Evolutionary conservation across 2,888 invertebrate genomes (phyloP).

Genomic region (Seira sanloemensis): DNA sequence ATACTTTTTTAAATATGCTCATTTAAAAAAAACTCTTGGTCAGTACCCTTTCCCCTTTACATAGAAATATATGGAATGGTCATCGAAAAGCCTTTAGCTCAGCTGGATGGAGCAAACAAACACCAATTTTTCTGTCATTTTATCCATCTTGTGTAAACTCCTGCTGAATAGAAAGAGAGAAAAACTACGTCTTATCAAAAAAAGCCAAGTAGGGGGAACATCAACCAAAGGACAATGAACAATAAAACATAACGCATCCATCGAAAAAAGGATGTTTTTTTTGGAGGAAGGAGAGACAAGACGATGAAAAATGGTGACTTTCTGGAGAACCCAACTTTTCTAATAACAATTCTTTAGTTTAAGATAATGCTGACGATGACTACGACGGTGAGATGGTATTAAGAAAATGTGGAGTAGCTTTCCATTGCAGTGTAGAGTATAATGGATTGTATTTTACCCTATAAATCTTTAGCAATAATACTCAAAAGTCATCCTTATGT

Average conservation of each 20-base stretch:
- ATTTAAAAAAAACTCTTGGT: not conserved
- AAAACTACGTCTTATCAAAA: slow-evolving; percentile 44
- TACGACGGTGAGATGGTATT: slow-evolving; percentile 44
- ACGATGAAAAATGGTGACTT: slow-evolving; percentile 63
- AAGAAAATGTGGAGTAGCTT: slow-evolving; percentile 33
- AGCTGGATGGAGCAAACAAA: slow-evolving; percentile 66
- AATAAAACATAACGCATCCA: slow-evolving; percentile 40
- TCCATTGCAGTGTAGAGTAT: not conserved
- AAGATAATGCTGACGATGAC: slow-evolving; percentile 21
- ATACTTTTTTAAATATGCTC: too few species aligned
- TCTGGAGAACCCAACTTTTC: slow-evolving; percentile 31
- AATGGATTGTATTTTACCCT: slow-evolving; percentile 5
- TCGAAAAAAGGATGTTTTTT: slow-evolving; percentile 21
- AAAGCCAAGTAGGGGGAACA: slow-evolving; percentile 26
- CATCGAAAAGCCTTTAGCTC: slow-evolving; percentile 54
- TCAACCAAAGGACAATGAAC: slow-evolving; percentile 66
- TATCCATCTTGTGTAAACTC: slow-evolving; percentile 62
- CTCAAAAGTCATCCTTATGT: slow-evolving; percentile 33
- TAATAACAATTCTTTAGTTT: slow-evolving; percentile 50
- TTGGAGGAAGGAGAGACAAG: slow-evolving; percentile 24
- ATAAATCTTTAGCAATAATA: slow-evolving; percentile 18
- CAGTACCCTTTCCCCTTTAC: slow-evolving; percentile 14
- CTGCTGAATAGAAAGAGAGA: slow-evolving; percentile 41
- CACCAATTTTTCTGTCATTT: slow-evolving; percentile 63
- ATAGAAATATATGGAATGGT: slow-evolving; percentile 57